Conservation (phyloP, 2,888 invertebrate species). For the Epirrhoe alternata region DNA sequence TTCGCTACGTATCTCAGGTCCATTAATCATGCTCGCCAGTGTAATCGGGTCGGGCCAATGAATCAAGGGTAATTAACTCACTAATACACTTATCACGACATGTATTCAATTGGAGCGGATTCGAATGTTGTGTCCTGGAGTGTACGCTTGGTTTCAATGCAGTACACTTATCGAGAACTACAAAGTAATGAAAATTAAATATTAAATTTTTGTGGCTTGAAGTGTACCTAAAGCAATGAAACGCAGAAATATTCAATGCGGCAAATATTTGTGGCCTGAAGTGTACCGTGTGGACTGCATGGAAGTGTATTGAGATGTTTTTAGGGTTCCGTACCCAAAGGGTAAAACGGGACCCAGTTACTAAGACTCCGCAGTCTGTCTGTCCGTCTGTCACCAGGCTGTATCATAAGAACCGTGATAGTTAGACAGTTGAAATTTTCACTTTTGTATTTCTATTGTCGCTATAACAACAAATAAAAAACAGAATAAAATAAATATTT, state of each 20-base stretch:
- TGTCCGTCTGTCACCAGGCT: too few relatives aligned
- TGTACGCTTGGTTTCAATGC: constrained; percentile 11
- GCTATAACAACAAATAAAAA: too few relatives aligned
- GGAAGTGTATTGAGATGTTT: too few relatives aligned
- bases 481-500: too few relatives aligned
- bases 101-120: constrained; percentile 29
- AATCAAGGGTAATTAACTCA: constrained; percentile 78
- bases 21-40: constrained; percentile 73
- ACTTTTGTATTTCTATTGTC: too few relatives aligned
- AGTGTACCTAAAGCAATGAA: neutral
- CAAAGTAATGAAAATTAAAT: neutral
- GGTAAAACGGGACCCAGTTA: too few relatives aligned
- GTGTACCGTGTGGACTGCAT: too few relatives aligned
- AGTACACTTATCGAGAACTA: neutral
- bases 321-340: neutral
- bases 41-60: constrained; percentile 71
- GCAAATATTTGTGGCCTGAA: too few relatives aligned
- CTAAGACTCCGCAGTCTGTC: too few relatives aligned
- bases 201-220: neutral
- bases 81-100: constrained; percentile 73
- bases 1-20: constrained; percentile 55
- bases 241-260: too few relatives aligned
- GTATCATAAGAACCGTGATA: too few relatives aligned
- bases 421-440: too few relatives aligned
- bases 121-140: constrained; percentile 17